A percentile compares a stretch with the other conserved stretches of the same genome.
These are phyloP conservation scores for Caenorhabditis brenneri DNA, from an alignment of 1,140 invertebrate genomes.

Conservation along the genomic window DNA sequence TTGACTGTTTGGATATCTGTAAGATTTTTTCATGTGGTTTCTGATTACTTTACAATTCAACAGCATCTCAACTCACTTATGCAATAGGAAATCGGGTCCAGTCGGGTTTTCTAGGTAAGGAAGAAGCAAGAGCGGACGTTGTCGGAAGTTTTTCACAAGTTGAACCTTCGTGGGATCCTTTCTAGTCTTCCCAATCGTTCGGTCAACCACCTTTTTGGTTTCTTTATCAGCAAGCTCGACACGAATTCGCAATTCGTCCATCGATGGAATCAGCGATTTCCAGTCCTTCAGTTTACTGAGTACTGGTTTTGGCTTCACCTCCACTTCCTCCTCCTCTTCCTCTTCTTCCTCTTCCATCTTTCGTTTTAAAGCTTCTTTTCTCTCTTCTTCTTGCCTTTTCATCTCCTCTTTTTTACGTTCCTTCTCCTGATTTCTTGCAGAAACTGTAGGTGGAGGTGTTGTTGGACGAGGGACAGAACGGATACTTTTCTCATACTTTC, in stretches of 20 bases:
- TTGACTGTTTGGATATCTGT: conserved; percentile 32
- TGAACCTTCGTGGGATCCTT: conserved; percentile 42
- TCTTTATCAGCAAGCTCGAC: neutral
- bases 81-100: conserved; percentile 41
- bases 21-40: neutral
- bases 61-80: conserved; percentile 28
- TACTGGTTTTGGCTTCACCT: neutral
- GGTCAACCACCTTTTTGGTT: neutral
- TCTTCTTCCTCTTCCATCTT: conserved; percentile 18
- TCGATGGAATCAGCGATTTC: conserved; percentile 37
- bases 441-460: neutral
- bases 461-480: conserved; percentile 19
- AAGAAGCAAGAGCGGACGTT: conserved; percentile 11
- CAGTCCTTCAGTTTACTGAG: conserved; percentile 18
- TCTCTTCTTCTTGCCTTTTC: neutral
- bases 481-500: neutral
- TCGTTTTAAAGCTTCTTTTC: neutral
- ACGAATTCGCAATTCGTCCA: conserved; percentile 42
- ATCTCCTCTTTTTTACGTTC: conserved; percentile 21
- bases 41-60: neutral
- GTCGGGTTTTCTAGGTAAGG: conserved; percentile 41
- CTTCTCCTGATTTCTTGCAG: neutral
- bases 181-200: neutral
- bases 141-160: neutral
- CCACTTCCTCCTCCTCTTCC: conserved; percentile 11